Evolutionary conservation across 2,113 vertebrate genomes (phyloP).

Genomic region (Dendropsophus ebraccatus): DNA sequence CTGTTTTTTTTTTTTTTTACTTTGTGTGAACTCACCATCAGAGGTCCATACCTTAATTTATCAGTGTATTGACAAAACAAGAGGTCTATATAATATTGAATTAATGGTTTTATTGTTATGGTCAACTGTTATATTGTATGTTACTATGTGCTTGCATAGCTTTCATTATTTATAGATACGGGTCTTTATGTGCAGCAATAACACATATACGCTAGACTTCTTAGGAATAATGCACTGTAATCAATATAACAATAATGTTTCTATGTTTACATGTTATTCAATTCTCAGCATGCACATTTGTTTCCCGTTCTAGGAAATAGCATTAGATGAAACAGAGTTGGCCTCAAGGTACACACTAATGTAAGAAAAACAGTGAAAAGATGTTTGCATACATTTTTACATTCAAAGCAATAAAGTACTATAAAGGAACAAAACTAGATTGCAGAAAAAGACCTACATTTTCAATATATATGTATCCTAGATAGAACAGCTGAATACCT

Average conservation of each 20-base stretch:
- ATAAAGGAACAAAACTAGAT: background rate
- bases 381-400: background rate
- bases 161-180: background rate
- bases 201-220: constrained; percentile 9
- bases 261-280: constrained; percentile 28
- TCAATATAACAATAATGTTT: constrained; percentile 38
- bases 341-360: background rate
- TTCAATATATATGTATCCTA: background rate
- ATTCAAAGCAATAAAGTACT: background rate
- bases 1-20: too few species aligned
- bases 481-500: background rate
- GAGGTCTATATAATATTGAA: too few species aligned
- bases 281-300: constrained; percentile 48
- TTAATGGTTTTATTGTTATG: too few species aligned
- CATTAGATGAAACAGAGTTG: background rate
- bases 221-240: background rate
- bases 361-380: background rate
- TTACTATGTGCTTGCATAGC: background rate
- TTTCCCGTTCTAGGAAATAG: constrained; percentile 13
- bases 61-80: too few species aligned
- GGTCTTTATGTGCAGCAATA: background rate
- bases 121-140: too few species aligned
- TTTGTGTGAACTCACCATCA: too few species aligned
- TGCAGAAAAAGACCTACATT: background rate
- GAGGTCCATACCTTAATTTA: too few species aligned